Percentiles rank a stretch among this genome's conserved stretches.
These are phyloP conservation scores for Microctonus aethiopoides DNA, from an alignment of 2,888 invertebrate genomes.

Conservation along the genomic window DNA sequence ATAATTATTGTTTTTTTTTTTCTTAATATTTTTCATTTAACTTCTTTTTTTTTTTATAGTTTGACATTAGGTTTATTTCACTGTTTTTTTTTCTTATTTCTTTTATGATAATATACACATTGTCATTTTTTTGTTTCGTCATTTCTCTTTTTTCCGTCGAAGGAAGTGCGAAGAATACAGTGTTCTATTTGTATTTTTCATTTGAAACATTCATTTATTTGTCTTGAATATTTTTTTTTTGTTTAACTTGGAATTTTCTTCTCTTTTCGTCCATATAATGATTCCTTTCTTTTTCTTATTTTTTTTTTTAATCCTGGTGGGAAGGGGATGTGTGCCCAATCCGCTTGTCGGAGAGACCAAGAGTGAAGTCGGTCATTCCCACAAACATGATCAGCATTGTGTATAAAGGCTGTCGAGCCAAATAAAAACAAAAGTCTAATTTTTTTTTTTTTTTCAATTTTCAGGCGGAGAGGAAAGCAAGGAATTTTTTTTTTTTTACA, in stretches of 20 bases:
- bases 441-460: background rate
- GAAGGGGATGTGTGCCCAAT: constrained; percentile 55
- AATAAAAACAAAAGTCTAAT: constrained; percentile 30
- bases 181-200: background rate
- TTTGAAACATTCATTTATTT: background rate
- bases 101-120: constrained; percentile 8
- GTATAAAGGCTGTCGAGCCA: constrained; percentile 36
- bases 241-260: constrained; percentile 29
- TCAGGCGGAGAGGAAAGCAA: constrained; percentile 50
- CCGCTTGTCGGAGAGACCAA: constrained; percentile 67
- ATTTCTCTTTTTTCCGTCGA: constrained; percentile 5
- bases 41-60: constrained; percentile 27
- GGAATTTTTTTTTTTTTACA: constrained; percentile 39
- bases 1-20: constrained; percentile 46
- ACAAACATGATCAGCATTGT: constrained; percentile 59
- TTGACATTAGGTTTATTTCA: background rate
- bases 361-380: constrained; percentile 66
- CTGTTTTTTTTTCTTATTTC: background rate
- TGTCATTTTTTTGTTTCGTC: constrained; percentile 11
- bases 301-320: constrained; percentile 20
- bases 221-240: constrained; percentile 38
- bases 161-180: constrained; percentile 2
- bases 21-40: constrained; percentile 33
- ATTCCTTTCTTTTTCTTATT: constrained; percentile 23
- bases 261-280: constrained; percentile 22